Evolutionary conservation across 2,888 invertebrate genomes (phyloP).

Genomic region (Priapulus caudatus): DNA sequence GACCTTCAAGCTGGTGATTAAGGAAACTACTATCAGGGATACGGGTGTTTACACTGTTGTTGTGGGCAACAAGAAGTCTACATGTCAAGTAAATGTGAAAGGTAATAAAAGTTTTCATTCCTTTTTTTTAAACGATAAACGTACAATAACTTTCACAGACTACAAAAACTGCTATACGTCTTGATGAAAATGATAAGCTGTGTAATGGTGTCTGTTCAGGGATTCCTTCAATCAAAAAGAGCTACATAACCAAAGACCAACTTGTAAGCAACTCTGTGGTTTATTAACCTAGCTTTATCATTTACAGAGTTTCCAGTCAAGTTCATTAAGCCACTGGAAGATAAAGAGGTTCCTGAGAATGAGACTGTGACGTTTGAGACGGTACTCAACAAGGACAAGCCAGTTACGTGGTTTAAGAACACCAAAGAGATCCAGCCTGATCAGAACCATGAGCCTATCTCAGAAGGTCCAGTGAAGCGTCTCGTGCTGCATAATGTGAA

Average conservation of each 20-base stretch:
- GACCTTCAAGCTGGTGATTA: constrained; percentile 20
- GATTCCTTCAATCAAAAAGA: too few relatives aligned
- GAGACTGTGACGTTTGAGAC: not conserved
- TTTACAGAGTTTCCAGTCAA: constrained; percentile 26
- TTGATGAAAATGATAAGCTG: too few relatives aligned
- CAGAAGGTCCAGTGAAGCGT: not conserved
- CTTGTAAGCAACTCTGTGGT: too few relatives aligned
- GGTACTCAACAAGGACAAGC: constrained; percentile 3
- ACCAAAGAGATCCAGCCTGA: not conserved
- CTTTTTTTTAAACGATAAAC: too few relatives aligned
- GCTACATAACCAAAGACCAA: too few relatives aligned
- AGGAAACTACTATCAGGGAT: constrained; percentile 28
- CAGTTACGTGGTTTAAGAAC: not conserved
- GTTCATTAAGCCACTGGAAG: constrained; percentile 22
- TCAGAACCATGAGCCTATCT: not conserved
- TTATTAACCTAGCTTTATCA: too few relatives aligned
- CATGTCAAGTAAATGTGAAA: constrained; percentile 28
- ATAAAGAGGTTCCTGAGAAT: constrained; percentile 8
- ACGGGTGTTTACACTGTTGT: constrained; percentile 34
- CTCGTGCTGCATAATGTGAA: not conserved
- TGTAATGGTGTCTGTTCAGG: too few relatives aligned
- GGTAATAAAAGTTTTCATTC: too few relatives aligned
- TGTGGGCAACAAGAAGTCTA: constrained; percentile 28
- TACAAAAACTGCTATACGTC: too few relatives aligned
- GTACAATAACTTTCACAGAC: too few relatives aligned